Evolutionary conservation across 2,888 invertebrate species (phyloP).

Genomic region (Argyresthia albistria): DNA sequence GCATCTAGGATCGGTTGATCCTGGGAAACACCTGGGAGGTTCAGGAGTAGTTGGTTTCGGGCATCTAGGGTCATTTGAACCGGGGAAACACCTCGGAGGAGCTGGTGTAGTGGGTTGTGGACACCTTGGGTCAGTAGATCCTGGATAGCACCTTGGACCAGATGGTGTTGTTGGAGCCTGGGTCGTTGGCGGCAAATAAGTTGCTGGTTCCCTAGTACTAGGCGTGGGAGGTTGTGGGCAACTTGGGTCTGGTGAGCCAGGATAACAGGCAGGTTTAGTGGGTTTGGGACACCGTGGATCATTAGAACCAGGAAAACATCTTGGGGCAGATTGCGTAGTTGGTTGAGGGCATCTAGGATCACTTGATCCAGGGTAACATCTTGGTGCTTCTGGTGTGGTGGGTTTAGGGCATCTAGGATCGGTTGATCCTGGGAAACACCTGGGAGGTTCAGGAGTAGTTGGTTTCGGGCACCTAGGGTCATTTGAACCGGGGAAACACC

Average conservation of each 20-base stretch:
- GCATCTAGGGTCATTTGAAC: constrained; percentile 17
- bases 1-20: constrained; percentile 29
- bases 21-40: constrained; percentile 30
- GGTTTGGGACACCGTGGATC: constrained; percentile 27
- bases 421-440: constrained; percentile 23
- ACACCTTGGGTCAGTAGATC: constrained; percentile 28
- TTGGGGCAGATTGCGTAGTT: constrained; percentile 15
- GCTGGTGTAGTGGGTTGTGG: constrained; percentile 20
- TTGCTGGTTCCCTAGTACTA: constrained; percentile 24
- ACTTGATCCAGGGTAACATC: constrained; percentile 21
- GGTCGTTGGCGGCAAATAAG: constrained; percentile 22
- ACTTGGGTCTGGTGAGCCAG: constrained; percentile 35
- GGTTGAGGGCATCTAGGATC: constrained; percentile 27
- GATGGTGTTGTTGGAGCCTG: constrained; percentile 19
- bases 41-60: constrained; percentile 20
- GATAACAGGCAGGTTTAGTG: constrained; percentile 17
- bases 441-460: constrained; percentile 18
- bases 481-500: constrained; percentile 22
- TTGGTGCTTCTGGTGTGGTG: constrained; percentile 22
- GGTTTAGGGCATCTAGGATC: constrained; percentile 24
- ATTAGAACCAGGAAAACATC: constrained; percentile 22
- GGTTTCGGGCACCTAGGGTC: constrained; percentile 23
- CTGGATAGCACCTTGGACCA: constrained; percentile 24
- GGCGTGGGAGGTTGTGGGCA: constrained; percentile 34
- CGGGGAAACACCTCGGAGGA: constrained; percentile 18